phyloP scores from a whole-genome alignment of 2,797 vertebrate species.

The Bradypus variegatus region DNA sequence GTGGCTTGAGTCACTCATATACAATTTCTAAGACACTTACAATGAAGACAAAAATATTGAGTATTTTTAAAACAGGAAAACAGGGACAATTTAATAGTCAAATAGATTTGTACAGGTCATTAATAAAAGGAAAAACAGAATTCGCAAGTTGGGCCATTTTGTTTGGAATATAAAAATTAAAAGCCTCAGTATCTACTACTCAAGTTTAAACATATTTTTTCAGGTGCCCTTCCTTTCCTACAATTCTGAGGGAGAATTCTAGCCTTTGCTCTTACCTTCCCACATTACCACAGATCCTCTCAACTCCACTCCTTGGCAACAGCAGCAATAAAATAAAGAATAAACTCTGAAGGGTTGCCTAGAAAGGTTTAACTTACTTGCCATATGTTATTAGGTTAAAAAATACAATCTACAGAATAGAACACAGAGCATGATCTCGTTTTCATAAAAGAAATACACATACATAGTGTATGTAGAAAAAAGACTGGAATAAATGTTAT shows the following conservation, averaged over 20 bases:
- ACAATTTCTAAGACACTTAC: not conserved
- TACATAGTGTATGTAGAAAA: not conserved
- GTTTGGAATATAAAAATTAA: not conserved
- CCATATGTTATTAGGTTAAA: not conserved
- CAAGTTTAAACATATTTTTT: not conserved
- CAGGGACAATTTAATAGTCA: conserved; percentile 6
- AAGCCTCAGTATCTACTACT: not conserved
- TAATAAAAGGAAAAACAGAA: not conserved
- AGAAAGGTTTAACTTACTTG: not conserved
- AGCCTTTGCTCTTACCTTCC: not conserved
- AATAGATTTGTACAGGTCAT: not conserved
- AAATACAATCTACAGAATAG: not conserved
- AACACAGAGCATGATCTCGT: not conserved
- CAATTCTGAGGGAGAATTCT: not conserved
- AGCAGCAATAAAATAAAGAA: not conserved
- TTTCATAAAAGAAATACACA: not conserved
- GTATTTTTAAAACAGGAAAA: conserved; percentile 20
- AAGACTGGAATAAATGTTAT: not conserved
- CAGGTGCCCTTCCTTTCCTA: not conserved
- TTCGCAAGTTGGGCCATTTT: not conserved
- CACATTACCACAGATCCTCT: not conserved
- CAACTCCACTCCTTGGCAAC: not conserved
- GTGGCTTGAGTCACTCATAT: not conserved
- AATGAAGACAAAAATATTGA: not conserved
- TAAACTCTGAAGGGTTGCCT: not conserved